Conservation (phyloP, 1,140 invertebrate species). For the Lysiphlebus fabarum region DNA sequence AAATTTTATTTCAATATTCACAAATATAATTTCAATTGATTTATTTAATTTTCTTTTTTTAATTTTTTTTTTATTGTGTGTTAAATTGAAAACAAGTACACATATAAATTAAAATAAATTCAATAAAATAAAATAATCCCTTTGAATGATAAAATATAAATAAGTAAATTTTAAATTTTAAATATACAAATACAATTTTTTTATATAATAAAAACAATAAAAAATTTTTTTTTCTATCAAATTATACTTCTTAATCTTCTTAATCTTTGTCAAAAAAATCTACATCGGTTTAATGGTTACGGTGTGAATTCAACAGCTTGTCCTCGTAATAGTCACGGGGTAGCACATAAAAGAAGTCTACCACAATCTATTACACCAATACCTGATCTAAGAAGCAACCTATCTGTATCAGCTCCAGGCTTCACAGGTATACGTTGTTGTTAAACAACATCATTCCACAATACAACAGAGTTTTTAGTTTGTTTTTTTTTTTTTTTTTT, state of each 20-base stretch:
- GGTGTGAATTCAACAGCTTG: slow-evolving; percentile 44
- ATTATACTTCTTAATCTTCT: slow-evolving; percentile 49
- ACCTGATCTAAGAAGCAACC: slow-evolving; percentile 78
- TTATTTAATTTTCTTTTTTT: too few species aligned
- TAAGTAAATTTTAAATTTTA: too few species aligned
- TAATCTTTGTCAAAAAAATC: slow-evolving; percentile 33
- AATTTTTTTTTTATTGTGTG: too few species aligned
- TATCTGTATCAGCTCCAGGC: slow-evolving; percentile 61
- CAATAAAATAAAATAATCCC: too few species aligned
- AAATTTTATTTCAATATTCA: slow-evolving; percentile 28
- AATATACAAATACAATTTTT: too few species aligned
- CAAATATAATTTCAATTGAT: too few species aligned
- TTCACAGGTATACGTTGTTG: slow-evolving; percentile 61
- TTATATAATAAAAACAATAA: slow-evolving; percentile 11
- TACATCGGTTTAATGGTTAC: too few species aligned
- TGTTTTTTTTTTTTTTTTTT: too few species aligned
- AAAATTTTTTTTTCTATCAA: slow-evolving; percentile 51
- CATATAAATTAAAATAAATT: too few species aligned
- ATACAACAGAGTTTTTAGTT: not conserved
- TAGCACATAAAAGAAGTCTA: slow-evolving; percentile 77
- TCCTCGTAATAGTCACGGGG: slow-evolving; percentile 77
- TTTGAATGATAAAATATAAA: too few species aligned
- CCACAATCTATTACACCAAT: slow-evolving; percentile 74
- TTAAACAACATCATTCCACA: slow-evolving; percentile 26
- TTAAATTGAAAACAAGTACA: too few species aligned